Conservation (phyloP, 2,888 invertebrate species). For the Hydroisotoma schaefferi region DNA sequence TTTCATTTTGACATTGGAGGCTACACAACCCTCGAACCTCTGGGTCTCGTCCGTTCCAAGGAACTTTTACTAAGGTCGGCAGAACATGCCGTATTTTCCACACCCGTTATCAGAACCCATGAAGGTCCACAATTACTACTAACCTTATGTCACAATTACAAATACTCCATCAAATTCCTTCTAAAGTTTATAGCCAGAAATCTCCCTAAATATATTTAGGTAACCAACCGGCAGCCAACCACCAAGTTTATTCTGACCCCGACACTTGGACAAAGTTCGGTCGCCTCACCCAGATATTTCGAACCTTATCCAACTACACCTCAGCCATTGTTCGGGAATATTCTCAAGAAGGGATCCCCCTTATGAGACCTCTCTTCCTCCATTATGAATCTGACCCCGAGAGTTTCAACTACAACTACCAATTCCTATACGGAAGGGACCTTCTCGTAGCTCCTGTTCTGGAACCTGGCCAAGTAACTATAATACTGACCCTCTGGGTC, state of each 20-base stretch:
- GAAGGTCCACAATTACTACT: conserved; percentile 33
- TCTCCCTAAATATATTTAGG: conserved; percentile 25
- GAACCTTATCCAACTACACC: conserved; percentile 41
- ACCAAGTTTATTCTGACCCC: conserved; percentile 45
- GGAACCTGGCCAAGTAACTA: conserved; percentile 27
- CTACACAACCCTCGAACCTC: conserved; percentile 43
- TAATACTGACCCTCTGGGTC: neutral
- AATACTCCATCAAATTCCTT: neutral
- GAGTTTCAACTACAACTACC: conserved; percentile 26
- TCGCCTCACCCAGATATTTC: conserved; percentile 42
- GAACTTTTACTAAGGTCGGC: conserved; percentile 48
- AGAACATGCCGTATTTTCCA: conserved; percentile 48
- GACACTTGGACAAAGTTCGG: conserved; percentile 45
- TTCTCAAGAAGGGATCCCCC: conserved; percentile 36
- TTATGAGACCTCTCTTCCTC: conserved; percentile 48
- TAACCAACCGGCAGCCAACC: conserved; percentile 44
- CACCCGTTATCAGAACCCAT: conserved; percentile 49
- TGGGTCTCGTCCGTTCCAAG: conserved; percentile 36
- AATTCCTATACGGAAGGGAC: conserved; percentile 48
- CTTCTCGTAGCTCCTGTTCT: conserved; percentile 47
- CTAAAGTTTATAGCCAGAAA: too few relatives aligned
- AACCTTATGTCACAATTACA: neutral
- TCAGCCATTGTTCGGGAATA: conserved; percentile 24
- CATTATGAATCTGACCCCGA: conserved; percentile 40
- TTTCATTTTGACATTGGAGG: conserved; percentile 49